Base-by-base conservation (phyloP, 2,888 invertebrate species). In the Seira sanloemensis region DNA sequence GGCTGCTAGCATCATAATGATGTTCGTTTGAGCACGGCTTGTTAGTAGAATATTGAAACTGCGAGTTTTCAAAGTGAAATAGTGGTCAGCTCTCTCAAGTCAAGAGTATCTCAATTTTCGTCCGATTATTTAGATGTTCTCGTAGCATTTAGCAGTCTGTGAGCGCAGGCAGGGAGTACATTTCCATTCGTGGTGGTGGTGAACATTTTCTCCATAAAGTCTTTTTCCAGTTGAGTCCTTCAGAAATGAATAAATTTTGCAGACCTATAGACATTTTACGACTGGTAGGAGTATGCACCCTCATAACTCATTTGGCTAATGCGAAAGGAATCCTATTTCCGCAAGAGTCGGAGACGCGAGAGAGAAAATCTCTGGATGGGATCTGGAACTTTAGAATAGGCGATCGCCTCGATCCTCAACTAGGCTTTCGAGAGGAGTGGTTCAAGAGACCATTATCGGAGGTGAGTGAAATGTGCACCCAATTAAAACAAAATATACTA, bases 311-410 rank as follows among this genome's bases (percentile, higher is more conserved):
- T 12, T 37, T 37, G 37, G 72, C 23, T 27, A 16, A 72, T 16
- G 66, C 65, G 2, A 74, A 73, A 24, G 80, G 80, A 1, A 80
- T 80, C 18, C 54, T 80, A 9, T 80, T 68, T 88, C 92, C 92
- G 0, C 90, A 91, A 87, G 91, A 92, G 79, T 92, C 92, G 12
- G 91, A 91, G 80, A 90, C 90, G 9, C 88, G 93, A 67, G 90
- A 91, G 46, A 90, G 91, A 7, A 91, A 91, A 82, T 89, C 90
- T 5, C 89, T 93, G 19, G 91, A 92, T 89, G 93, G 93, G 5
- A 90, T 93, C 79, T 93, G 93, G 93, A 91, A 92, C 71, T 93
- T 93, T 88, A 90, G 91, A 23, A 90, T 91, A 1, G 92, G 92
- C 68, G 90, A 90, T 0, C 90, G 90, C 2, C 89, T 91, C 7